Evolutionary conservation across 2,113 vertebrate species (phyloP).

Genomic region (Eidolon helvum): DNA sequence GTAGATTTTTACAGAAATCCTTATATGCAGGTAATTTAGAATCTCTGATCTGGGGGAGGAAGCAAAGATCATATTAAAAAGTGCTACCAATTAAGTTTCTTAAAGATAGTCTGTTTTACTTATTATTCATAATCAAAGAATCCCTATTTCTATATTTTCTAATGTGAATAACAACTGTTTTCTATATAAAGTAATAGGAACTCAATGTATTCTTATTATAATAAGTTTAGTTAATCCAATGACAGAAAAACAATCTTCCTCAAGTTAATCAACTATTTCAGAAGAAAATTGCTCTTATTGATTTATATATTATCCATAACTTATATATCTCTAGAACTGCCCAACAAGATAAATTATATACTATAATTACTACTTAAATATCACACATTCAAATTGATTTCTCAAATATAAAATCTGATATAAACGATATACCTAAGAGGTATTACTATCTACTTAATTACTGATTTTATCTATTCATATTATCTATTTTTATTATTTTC

Average conservation of each 20-base stretch:
- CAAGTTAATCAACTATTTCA: background rate
- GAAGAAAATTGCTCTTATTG: background rate
- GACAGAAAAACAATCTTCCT: background rate
- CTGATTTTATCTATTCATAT: background rate
- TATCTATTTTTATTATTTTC: background rate
- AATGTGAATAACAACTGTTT: background rate
- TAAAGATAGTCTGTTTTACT: background rate
- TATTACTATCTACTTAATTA: background rate
- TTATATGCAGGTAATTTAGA: constrained; percentile 82
- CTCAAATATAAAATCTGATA: background rate
- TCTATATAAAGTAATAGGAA: background rate
- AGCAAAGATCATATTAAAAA: constrained; percentile 14
- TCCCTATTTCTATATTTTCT: background rate
- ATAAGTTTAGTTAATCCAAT: background rate
- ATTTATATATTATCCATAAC: background rate
- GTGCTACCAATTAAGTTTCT: background rate
- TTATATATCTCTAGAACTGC: background rate
- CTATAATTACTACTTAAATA: background rate
- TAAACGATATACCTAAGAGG: background rate
- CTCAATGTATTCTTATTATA: background rate
- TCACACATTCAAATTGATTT: background rate
- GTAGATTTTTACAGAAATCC: constrained; percentile 84
- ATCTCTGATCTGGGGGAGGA: constrained; percentile 87
- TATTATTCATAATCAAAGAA: background rate
- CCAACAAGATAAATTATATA: background rate